Evolutionary conservation across 2,888 invertebrate genomes (phyloP), one percentile per base, ranked within the genome.

Genomic region (Torymus tubicola): DNA sequence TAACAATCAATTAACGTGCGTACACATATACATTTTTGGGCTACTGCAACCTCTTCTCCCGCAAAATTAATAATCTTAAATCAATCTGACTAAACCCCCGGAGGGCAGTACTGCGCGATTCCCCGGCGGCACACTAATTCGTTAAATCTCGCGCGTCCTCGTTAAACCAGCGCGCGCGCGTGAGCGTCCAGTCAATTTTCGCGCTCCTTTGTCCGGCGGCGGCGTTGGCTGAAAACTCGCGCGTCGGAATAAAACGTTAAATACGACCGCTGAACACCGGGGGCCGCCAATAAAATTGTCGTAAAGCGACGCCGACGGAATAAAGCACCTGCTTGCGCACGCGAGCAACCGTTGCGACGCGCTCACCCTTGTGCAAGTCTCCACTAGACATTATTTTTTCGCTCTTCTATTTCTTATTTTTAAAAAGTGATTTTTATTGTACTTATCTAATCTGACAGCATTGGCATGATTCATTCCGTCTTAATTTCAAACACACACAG

Each of bases 191-290:
- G 31, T 67, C 72, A 67, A 72, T 72, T 78, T 72, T 67, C 53
- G 21, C 31, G 3, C 50, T 65, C 50, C 42, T 65, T 71, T 31
- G 57, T 65, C 78, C 65, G 63, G 80, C 78, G 60, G 80, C 76
- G 57, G 78, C 14, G 18, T 42, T 14, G 72, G 18, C 55, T 53
- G 69, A 60, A 75, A 75, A 67, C 60, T 67, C 60, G 60, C 53
- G 55, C 24, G 63, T 31, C 42, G 81, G 88, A 86, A 90, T 89
- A 89, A 89, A 90, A 90, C 86, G 86, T 89, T 89, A 89, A 90
- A 90, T 88, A 89, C 88, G 88, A 87, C 86, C 88, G 86, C 87
- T 86, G 88, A 89, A 90, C 89, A 90, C 89, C 89, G 86, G 89
- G 88, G 89, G 87, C 88, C 88, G 86, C 86, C 87, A 88, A 90